Base-by-base conservation (phyloP, 1,140 invertebrate genomes). In the Phthorimaea operculella region DNA sequence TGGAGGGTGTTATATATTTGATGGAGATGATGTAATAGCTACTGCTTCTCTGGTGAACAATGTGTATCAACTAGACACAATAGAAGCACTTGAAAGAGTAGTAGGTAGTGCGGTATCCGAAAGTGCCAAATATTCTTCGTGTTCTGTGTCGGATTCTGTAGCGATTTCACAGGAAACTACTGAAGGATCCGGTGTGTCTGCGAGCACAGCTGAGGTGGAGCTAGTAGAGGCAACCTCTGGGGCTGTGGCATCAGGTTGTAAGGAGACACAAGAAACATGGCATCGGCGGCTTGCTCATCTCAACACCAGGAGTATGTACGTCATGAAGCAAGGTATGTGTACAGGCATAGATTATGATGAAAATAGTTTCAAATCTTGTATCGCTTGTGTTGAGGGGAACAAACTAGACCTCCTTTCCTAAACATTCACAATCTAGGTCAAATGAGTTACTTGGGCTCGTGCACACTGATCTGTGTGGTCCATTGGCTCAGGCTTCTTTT, bases 401-500 rank as follows among this genome's bases (percentile, higher is more conserved):
- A 54, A 54, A 14, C 42, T 21, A 54, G 44, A 18, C 33, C 48
- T 11, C 42, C 53, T 54, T 54, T 54, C 53, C 44, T 33, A 47
- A 47, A 11, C 28, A 48, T 11, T 45, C 17, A 6, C n/a, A 47
- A 4, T 21, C 12, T 33, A 54, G 28, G 17, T 4, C 39, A 14
- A 33, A 21, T 7, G 42, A 53, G 17, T 12, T 54, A n/a, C 33
- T 54, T 33, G 21, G 36, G 21, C 6, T 54, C 4, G 33, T 47
- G 4, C 53, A 54, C 17, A 33, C 42, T 8, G 80, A 86, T 65
- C 17, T 78, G 4, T 74, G 64, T 58, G 79, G 76, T 39, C 74
- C 74, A 45, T 80, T 85, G 70, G 61, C 60, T 16, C 36, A 60
- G 2, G 14, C 45, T 42, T 76, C 69, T 10, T 28, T 70, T 4